Base-by-base conservation (phyloP, 2,888 invertebrate species). In the Drosophila prostipennis region DNA sequence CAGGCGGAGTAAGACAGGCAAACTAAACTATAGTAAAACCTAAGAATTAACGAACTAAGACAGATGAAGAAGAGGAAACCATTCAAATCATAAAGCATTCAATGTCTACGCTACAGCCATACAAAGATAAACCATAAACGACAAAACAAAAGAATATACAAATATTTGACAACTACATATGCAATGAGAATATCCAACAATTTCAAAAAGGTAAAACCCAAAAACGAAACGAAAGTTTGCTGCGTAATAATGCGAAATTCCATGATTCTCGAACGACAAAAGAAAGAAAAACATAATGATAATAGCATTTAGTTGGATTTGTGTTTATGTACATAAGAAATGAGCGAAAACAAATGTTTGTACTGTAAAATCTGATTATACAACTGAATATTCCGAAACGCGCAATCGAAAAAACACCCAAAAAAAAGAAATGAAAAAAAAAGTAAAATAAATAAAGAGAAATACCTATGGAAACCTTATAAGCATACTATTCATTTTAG, bases 61-160 rank as follows among this genome's bases (percentile, higher is more conserved):
- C 57, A 64, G 57, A 72, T n/a, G n/a, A 19, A 19, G 2, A 19
- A 1, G 19, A 19, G n/a, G n/a, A 48, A 45, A 49, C 52, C 48
- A 74, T 58, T 68, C 55, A 42, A 72, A 56, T 68, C 64, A 63
- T 73, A 76, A 78, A 57, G 75, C 82, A 84, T 86, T 86, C 69
- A 85, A 82, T 85, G 85, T 85, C 85, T 86, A 86, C 73, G 82
- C 82, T 84, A 81, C 72, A 73, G 46, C 54, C 78, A 67, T 74
- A 57, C 45, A 32, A 43, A 65, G 48, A 61, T 49, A 48, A 67
- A 32, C 64, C 51, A 65, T 14, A 34, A 52, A 46, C 43, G 42
- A 26, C 26, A 51, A 16, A 43, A 64, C 19, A 29, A 29, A 29
- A 29, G 7, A 29, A 6, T 67, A 46, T 29, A 51, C 29, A 65